A percentile compares a stretch with the other conserved stretches of the same genome.
These are phyloP conservation scores for Mesocricetus auratus DNA, from an alignment of 2,113 vertebrate genomes.

Conservation along the genomic window DNA sequence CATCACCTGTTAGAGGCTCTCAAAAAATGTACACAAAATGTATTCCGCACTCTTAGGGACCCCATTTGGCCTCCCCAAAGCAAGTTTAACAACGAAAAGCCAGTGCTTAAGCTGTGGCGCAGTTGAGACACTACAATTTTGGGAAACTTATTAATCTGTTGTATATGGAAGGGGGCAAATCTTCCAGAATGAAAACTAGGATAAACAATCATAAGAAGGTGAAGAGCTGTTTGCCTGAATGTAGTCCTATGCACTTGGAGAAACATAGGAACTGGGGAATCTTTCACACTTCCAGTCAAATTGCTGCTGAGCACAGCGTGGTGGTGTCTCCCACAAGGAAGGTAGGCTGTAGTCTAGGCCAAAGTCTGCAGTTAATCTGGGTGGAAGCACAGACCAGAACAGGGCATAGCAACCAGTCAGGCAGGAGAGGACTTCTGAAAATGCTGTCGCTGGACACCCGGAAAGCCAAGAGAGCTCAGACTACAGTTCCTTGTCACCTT, in stretches of 20 bases:
- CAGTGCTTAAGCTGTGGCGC: fast-evolving
- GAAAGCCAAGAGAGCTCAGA: not conserved
- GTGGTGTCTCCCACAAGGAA: not conserved
- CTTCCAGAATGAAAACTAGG: not conserved
- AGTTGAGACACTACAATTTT: not conserved
- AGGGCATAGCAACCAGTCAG: not conserved
- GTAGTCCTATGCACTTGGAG: not conserved
- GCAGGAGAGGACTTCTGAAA: not conserved
- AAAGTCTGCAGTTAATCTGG: not conserved
- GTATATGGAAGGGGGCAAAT: not conserved
- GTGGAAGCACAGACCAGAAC: not conserved
- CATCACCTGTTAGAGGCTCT: not conserved
- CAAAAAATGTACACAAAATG: not conserved
- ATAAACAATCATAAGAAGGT: not conserved
- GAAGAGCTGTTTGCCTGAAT: not conserved
- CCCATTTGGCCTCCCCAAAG: too few species aligned
- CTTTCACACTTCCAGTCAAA: not conserved
- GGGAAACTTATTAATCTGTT: not conserved
- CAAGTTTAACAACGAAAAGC: not conserved
- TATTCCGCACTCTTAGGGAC: not conserved
- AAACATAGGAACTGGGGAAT: not conserved
- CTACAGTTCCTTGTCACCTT: not conserved
- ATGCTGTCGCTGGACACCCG: not conserved
- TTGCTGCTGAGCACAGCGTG: not conserved
- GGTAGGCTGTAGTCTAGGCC: not conserved